Conservation (phyloP, 2,113 vertebrate species). For the Podarcis raffonei region DNA sequence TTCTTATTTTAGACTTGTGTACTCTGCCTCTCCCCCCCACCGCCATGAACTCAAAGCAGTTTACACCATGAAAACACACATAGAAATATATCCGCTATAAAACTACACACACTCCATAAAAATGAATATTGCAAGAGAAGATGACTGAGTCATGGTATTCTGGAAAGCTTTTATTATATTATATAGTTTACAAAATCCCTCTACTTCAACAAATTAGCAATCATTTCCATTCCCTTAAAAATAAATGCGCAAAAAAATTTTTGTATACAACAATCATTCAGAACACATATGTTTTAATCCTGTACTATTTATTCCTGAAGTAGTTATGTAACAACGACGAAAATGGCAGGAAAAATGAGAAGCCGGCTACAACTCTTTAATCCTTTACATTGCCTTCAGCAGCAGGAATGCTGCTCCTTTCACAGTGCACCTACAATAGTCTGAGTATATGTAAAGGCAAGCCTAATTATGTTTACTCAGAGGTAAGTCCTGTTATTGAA, state of each 20-base stretch:
- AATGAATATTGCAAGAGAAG: neutral
- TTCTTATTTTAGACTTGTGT: neutral
- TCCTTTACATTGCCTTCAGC: neutral
- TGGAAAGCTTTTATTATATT: slow-evolving; percentile 8
- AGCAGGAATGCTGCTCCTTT: neutral
- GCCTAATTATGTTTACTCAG: too few relatives aligned
- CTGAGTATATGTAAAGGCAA: neutral
- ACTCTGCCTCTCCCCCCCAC: neutral
- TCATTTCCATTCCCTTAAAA: neutral
- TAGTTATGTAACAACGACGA: neutral
- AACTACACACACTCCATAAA: neutral
- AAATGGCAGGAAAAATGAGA: neutral
- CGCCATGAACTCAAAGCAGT: neutral
- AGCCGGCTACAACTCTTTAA: neutral
- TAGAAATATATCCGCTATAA: neutral
- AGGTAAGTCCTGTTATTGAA: too few relatives aligned
- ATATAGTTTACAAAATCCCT: neutral
- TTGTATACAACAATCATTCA: neutral
- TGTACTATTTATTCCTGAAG: neutral
- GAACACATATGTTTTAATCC: neutral
- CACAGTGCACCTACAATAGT: neutral
- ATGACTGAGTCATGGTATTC: neutral
- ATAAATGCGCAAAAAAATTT: neutral
- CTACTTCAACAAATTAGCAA: neutral
- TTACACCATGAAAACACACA: neutral